A percentile compares a stretch with the other conserved stretches of the same genome.
These are phyloP conservation scores for Sarcophaga caerulescens DNA, from an alignment of 2,888 invertebrate genomes.

Conservation along the genomic window DNA sequence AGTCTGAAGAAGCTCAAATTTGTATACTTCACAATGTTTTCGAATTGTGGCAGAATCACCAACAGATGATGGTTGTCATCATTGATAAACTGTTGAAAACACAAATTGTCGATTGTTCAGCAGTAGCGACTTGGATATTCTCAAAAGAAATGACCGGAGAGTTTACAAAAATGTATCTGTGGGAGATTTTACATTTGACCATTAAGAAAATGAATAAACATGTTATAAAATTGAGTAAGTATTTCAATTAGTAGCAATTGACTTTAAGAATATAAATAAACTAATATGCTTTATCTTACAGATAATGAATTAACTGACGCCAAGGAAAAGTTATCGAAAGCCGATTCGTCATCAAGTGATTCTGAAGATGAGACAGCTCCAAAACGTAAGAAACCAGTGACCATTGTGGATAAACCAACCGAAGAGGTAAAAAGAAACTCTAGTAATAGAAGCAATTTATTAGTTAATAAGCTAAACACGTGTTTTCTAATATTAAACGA, in stretches of 20 bases:
- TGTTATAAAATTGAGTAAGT: constrained; percentile 89
- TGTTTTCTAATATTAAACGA: constrained; percentile 5
- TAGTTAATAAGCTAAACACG: background rate
- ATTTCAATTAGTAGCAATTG: background rate
- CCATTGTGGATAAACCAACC: constrained; percentile 83
- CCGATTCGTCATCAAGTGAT: constrained; percentile 90
- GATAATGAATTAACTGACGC: constrained; percentile 91
- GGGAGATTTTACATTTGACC: constrained; percentile 98
- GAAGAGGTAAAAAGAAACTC: constrained; percentile 81
- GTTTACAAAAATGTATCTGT: constrained; percentile 96
- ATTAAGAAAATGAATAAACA: constrained; percentile 98
- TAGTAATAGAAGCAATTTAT: background rate
- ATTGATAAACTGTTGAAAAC: constrained; percentile 99
- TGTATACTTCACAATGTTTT: constrained; percentile 95
- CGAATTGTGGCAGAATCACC: constrained; percentile 97
- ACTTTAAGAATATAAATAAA: background rate
- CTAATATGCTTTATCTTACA: constrained; percentile 70
- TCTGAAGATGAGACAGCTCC: constrained; percentile 87
- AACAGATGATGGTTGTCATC: constrained; percentile 98
- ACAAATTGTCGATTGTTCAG: constrained; percentile 97
- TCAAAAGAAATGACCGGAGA: constrained; percentile 95
- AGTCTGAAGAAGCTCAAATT: constrained; percentile 97
- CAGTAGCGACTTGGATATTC: constrained; percentile 99
- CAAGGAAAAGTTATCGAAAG: constrained; percentile 91
- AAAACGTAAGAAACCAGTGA: constrained; percentile 81